phyloP scores from a whole-genome alignment of 2,113 vertebrate genomes.

The Mixornis gularis region DNA sequence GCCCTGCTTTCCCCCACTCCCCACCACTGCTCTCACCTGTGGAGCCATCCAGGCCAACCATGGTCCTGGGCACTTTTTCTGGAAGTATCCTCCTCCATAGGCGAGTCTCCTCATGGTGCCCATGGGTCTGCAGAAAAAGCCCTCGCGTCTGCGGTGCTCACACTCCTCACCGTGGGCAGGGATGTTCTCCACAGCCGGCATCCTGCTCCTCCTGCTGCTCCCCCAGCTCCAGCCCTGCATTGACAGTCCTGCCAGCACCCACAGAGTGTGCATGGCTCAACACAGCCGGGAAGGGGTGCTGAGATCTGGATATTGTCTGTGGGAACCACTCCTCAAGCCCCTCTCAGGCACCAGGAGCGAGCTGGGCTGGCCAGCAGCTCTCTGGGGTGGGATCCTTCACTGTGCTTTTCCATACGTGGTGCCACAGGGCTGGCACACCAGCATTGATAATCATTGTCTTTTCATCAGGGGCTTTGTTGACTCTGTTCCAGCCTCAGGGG shows the following conservation, averaged over 20 bases:
- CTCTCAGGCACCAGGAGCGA: fast-evolving
- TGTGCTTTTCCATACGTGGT: fast-evolving
- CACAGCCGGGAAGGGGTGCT: neutral
- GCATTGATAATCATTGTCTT: neutral
- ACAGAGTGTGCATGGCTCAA: slow-evolving; percentile 57
- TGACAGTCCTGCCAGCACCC: slow-evolving; percentile 64
- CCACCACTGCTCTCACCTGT: slow-evolving; percentile 29
- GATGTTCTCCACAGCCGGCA: neutral
- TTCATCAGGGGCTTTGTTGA: neutral
- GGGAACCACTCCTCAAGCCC: neutral
- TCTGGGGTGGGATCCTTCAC: neutral
- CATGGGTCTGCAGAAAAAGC: neutral
- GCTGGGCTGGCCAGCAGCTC: neutral
- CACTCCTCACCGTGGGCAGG: fast-evolving
- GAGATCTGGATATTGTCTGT: fast-evolving
- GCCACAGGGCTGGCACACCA: neutral
- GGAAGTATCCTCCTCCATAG: neutral
- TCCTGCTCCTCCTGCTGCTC: neutral
- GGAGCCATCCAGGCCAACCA: neutral
- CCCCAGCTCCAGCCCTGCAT: slow-evolving; percentile 59
- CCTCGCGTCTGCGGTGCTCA: fast-evolving
- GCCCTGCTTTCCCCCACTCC: neutral
- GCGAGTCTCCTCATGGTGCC: fast-evolving
- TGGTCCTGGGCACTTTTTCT: neutral
- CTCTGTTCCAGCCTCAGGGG: neutral